phyloP scores from a whole-genome alignment of 2,797 vertebrate species.

The Coendou prehensilis region DNA sequence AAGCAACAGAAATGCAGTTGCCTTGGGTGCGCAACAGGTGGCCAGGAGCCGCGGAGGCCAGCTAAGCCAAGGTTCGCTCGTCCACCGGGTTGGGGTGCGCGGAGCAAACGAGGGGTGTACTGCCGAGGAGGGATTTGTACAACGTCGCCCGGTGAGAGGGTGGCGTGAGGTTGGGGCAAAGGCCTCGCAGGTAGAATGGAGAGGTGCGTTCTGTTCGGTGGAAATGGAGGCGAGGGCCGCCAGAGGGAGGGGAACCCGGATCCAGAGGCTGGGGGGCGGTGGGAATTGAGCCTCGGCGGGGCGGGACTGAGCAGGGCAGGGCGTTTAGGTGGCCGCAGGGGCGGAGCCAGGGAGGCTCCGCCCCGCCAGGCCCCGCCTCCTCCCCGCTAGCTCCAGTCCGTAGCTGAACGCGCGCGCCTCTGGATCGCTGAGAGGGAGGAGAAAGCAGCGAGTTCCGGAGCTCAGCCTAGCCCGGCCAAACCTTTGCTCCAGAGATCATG shows the following conservation, averaged over 20 bases:
- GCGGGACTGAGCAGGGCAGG: accelerated
- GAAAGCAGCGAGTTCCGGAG: constrained; percentile 64
- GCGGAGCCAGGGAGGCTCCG: not conserved
- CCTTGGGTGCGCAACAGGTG: constrained; percentile 20
- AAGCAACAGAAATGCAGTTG: constrained; percentile 5
- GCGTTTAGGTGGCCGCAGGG: not conserved
- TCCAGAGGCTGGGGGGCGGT: accelerated
- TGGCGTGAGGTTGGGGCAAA: not conserved
- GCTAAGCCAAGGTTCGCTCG: not conserved
- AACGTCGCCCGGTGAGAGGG: accelerated
- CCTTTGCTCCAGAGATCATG: constrained; percentile 82
- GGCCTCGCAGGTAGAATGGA: not conserved
- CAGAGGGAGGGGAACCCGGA: too few relatives aligned
- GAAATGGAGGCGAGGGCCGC: accelerated
- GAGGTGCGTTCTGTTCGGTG: not conserved
- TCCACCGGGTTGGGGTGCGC: not conserved
- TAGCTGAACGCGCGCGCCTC: not conserved
- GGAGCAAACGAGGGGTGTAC: not conserved
- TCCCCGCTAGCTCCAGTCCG: not conserved
- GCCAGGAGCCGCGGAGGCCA: not conserved
- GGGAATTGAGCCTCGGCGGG: accelerated
- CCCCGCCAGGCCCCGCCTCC: constrained; percentile 62
- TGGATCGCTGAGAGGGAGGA: constrained; percentile 57
- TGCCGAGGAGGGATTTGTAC: not conserved
- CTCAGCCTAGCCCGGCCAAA: not conserved